Conservation (phyloP, 30 jellyfish, hydroid and myxozoan species). For the Catostylus mosaicus region DNA sequence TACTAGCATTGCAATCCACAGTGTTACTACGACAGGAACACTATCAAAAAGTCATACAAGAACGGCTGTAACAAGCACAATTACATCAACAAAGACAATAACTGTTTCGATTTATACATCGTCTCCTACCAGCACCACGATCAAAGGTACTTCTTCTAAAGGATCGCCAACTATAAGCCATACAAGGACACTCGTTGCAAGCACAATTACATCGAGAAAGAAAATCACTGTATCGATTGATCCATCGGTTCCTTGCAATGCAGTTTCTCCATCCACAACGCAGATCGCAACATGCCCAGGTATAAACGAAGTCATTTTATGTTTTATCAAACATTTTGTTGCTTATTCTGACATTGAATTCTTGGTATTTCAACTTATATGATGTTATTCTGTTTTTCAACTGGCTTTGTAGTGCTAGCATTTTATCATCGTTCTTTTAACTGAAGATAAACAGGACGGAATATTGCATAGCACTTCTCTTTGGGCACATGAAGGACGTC, state of each 20-base stretch:
- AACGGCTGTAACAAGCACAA: background rate
- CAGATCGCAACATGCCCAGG: background rate
- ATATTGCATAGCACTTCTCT: too few relatives aligned
- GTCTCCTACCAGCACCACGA: too few relatives aligned
- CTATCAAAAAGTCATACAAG: background rate
- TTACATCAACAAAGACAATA: background rate
- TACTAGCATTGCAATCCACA: background rate
- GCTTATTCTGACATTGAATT: background rate
- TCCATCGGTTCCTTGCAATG: background rate
- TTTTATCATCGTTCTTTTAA: too few relatives aligned
- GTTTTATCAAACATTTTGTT: background rate
- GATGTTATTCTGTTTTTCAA: too few relatives aligned
- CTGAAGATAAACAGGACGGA: too few relatives aligned
- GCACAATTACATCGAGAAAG: too few relatives aligned
- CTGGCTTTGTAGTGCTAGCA: too few relatives aligned
- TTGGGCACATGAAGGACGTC: too few relatives aligned
- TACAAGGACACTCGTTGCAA: too few relatives aligned
- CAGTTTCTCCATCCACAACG: background rate
- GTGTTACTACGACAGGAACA: background rate
- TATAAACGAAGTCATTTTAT: background rate
- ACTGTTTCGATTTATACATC: background rate
- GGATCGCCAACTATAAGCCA: background rate
- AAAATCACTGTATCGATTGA: background rate
- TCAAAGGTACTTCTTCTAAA: background rate
- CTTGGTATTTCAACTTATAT: too few relatives aligned